Percentiles rank a stretch among this genome's conserved stretches.
These are phyloP conservation scores for Tautogolabrus adspersus DNA, from an alignment of 2,113 vertebrate genomes.

Conservation along the genomic window DNA sequence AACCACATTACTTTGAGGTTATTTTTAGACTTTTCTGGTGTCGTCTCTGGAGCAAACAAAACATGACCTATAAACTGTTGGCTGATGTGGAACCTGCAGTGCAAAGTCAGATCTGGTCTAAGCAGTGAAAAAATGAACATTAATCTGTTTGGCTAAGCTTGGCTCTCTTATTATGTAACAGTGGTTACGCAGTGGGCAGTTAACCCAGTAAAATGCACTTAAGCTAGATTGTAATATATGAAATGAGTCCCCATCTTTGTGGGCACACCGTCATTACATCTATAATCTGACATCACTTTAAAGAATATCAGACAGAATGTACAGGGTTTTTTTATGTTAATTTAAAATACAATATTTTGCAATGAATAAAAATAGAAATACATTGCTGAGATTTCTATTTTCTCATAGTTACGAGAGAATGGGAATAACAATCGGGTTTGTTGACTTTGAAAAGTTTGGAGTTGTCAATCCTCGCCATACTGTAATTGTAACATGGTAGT, in stretches of 20 bases:
- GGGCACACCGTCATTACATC: background rate
- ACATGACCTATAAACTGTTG: slow-evolving; percentile 37
- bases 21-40: slow-evolving; percentile 32
- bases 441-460: background rate
- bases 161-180: slow-evolving; percentile 52
- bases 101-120: slow-evolving; percentile 37
- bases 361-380: background rate
- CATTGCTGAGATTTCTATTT: background rate
- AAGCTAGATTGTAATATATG: slow-evolving; percentile 33
- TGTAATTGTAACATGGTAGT: background rate
- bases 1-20: background rate
- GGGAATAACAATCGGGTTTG: background rate
- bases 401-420: background rate
- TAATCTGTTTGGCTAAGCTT: slow-evolving; percentile 61
- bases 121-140: slow-evolving; percentile 53
- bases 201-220: slow-evolving; percentile 25
- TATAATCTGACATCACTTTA: background rate
- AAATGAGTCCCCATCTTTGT: slow-evolving; percentile 24
- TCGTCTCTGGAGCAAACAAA: slow-evolving; percentile 4
- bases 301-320: background rate
- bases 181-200: slow-evolving; percentile 17
- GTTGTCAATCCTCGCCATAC: background rate
- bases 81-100: slow-evolving; percentile 37
- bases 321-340: too few relatives aligned
- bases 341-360: too few relatives aligned